Evolutionary conservation across 2,113 vertebrate genomes (phyloP).

Genomic region (Illadopsis cleaveri): DNA sequence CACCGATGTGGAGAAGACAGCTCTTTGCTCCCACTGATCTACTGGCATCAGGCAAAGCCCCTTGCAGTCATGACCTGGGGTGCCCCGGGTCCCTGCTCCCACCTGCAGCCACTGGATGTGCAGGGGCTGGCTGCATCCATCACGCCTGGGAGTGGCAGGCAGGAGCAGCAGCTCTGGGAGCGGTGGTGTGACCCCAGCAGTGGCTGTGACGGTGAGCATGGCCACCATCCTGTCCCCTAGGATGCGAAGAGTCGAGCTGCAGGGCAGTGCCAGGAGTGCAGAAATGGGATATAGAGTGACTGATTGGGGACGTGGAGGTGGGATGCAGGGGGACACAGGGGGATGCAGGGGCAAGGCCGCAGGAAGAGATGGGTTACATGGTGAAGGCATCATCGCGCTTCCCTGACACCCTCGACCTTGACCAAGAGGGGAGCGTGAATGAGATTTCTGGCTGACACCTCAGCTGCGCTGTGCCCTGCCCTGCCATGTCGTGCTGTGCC

Average conservation of each 20-base stretch:
- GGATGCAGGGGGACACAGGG: neutral
- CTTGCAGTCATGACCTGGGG: rapidly evolving
- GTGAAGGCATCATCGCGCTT: rapidly evolving
- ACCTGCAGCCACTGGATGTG: neutral
- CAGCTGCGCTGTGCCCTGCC: neutral
- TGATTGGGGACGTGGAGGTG: rapidly evolving
- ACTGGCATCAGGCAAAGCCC: rapidly evolving
- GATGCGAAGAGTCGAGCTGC: rapidly evolving
- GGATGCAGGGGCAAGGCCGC: neutral
- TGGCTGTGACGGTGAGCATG: rapidly evolving
- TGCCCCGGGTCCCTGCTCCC: neutral
- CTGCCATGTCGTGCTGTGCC: rapidly evolving
- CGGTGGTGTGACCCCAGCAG: rapidly evolving
- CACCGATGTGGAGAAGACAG: rapidly evolving
- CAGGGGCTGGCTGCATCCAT: neutral
- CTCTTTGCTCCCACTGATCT: neutral
- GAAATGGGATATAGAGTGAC: neutral
- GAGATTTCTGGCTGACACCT: neutral
- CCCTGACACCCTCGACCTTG: neutral
- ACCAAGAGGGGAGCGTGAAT: neutral
- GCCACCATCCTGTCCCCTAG: neutral
- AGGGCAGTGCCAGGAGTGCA: neutral
- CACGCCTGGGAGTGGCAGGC: rapidly evolving
- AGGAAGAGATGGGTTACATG: rapidly evolving
- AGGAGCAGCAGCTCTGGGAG: neutral